phyloP scores from a whole-genome alignment of 1,140 invertebrate genomes.

The Drosophila novamexicana region DNA sequence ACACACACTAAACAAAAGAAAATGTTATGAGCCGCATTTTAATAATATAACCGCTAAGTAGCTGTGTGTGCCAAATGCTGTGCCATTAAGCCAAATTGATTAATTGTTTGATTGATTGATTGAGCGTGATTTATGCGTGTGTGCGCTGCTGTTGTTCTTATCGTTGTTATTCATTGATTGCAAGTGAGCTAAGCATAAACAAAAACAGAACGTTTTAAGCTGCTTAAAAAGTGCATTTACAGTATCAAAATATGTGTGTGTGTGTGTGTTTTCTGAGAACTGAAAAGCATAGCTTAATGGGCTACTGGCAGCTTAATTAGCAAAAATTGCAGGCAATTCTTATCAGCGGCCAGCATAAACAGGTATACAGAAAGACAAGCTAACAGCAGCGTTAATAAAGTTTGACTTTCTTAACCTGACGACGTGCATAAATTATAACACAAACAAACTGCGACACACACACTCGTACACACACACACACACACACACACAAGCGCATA shows the following conservation, averaged over 20 bases:
- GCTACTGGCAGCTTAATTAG: constrained; percentile 17
- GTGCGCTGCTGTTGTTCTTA: neutral
- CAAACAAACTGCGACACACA: constrained; percentile 45
- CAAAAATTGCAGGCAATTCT: constrained; percentile 45
- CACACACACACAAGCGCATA: constrained; percentile 12
- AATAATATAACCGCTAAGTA: constrained; percentile 21
- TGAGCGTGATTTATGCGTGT: constrained; percentile 10
- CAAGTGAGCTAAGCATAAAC: constrained; percentile 26
- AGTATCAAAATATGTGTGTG: neutral
- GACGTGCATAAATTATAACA: constrained; percentile 78
- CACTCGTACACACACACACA: constrained; percentile 30
- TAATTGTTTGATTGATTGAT: constrained; percentile 34
- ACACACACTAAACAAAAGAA: constrained; percentile 14
- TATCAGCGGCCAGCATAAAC: constrained; percentile 53
- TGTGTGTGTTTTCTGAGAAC: neutral
- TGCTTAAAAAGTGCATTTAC: constrained; percentile 17
- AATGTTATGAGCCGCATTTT: constrained; percentile 20
- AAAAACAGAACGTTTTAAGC: constrained; percentile 15
- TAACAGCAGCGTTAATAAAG: constrained; percentile 44
- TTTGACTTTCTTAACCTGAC: constrained; percentile 81
- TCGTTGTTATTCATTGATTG: constrained; percentile 20
- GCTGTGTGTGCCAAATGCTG: constrained; percentile 26
- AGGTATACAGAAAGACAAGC: constrained; percentile 17
- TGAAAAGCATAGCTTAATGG: neutral
- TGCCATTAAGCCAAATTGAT: constrained; percentile 42